Base-by-base conservation (phyloP, 2,888 invertebrate species). In the Pandemis cinnamomeana region DNA sequence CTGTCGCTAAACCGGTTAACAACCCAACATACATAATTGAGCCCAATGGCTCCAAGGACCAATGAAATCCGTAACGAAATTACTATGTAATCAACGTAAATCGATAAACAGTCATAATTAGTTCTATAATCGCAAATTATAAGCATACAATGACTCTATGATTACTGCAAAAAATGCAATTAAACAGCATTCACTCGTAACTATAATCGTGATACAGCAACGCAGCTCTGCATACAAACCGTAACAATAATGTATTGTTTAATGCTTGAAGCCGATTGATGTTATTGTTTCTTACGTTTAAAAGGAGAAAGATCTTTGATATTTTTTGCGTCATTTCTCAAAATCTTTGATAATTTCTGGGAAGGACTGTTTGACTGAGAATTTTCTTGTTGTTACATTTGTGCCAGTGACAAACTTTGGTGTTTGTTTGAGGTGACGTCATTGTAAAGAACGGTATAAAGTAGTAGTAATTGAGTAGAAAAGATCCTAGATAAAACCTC, bases 11-110 rank as follows among this genome's bases (percentile, higher is more conserved):
- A 36, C 27, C 3, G 27, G 27, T 36, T 36, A 36, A 36, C 2
- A 51, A 13, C 5, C 53, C 53, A 53, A n/a, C 60, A 36, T 36
- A n/a, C 60, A 3, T 36, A 61, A 61, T 61, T 41, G 41, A 61
- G 11, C 41, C n/a, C 13, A 41, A 61, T 61, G 13, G 13, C 41
- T 5, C n/a, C 13, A 61, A 36, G 20, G 20, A 55, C 20, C 20
- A 27, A 66, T 66, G n/a, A 66, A 4, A n/a, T 51, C 48, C 66
- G 27, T 51, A 64, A 64, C 15, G n/a, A 66, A 41, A 66, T 66
- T 66, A 66, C n/a, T 51, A 66, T 41, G 51, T 66, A 36, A 66
- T 66, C 51, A 51, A 41, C 7, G 36, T 62, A 62, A 62, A 42
- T 62, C 42, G 15, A 51, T 5, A 66, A 36, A 27, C n/a, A 66